Percentiles rank a stretch among this genome's conserved stretches.
phyloP scores from a whole-genome alignment of 2,113 vertebrate genomes.

The Rhinoderma darwinii region DNA sequence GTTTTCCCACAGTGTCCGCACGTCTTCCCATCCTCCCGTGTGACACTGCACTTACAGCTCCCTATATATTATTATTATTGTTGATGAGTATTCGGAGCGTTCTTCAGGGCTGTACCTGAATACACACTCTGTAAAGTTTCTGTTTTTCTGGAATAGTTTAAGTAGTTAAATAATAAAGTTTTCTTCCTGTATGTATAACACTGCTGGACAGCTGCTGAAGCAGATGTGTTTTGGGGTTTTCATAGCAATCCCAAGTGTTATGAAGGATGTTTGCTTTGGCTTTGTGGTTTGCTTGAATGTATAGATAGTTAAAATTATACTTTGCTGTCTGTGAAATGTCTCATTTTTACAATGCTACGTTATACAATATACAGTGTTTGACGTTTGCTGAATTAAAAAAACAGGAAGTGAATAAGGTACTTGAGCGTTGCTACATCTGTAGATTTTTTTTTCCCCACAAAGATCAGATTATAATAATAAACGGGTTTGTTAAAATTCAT shows the following conservation, averaged over 20 bases:
- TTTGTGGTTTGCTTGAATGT: not conserved
- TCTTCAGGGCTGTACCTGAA: not conserved
- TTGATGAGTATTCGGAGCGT: not conserved
- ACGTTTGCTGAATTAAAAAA: not conserved
- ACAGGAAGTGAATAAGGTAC: not conserved
- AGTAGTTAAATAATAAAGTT: not conserved
- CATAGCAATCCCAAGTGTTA: slow-evolving; percentile 30
- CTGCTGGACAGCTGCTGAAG: slow-evolving; percentile 27
- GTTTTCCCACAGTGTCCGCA: slow-evolving; percentile 22
- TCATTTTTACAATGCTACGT: not conserved
- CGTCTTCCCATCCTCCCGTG: not conserved
- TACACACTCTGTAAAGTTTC: not conserved
- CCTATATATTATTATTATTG: too few species aligned
- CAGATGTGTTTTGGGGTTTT: slow-evolving; percentile 34
- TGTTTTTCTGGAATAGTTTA: not conserved
- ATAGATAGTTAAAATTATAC: slow-evolving; percentile 39
- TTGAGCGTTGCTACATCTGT: not conserved
- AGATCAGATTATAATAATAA: not conserved
- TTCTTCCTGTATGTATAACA: not conserved
- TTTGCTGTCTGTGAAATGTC: slow-evolving; percentile 14
- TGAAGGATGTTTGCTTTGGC: slow-evolving; percentile 52
- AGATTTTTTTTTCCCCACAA: not conserved
- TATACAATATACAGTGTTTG: not conserved
- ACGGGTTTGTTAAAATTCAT: too few species aligned
- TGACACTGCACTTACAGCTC: not conserved